Conservation (phyloP, 2,888 invertebrate species). For the Globia sparganii region DNA sequence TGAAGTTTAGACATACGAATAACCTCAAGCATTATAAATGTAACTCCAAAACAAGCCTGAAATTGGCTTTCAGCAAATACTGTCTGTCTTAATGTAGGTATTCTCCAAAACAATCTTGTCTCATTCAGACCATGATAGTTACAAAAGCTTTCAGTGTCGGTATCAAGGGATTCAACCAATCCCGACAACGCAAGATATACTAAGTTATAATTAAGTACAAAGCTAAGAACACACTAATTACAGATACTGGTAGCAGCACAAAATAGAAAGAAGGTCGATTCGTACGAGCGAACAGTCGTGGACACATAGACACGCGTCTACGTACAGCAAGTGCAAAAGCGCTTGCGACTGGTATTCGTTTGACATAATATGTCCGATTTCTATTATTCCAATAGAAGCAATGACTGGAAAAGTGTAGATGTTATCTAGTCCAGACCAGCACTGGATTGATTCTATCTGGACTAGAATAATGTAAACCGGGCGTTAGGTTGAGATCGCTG, state of each 20-base stretch:
- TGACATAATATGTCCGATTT: background rate
- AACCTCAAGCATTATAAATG: background rate
- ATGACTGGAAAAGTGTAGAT: too few species aligned
- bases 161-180: conserved; percentile 37
- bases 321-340: background rate
- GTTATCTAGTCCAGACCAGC: background rate
- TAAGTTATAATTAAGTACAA: conserved; percentile 64
- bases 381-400: background rate
- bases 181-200: conserved; percentile 36
- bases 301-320: background rate
- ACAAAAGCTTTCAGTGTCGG: conserved; percentile 31
- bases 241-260: conserved; percentile 52
- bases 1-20: background rate
- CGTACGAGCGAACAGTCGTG: background rate
- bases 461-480: background rate
- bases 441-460: background rate
- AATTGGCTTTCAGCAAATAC: background rate
- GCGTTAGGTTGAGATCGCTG: background rate
- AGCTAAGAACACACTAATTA: conserved; percentile 65
- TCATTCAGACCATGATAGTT: conserved; percentile 2
- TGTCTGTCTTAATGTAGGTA: background rate
- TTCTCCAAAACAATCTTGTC: background rate
- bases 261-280: conserved; percentile 13
- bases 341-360: background rate
- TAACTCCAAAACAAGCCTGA: background rate